Conservation (phyloP, 2,113 vertebrate genomes). For the Proteles cristata region DNA sequence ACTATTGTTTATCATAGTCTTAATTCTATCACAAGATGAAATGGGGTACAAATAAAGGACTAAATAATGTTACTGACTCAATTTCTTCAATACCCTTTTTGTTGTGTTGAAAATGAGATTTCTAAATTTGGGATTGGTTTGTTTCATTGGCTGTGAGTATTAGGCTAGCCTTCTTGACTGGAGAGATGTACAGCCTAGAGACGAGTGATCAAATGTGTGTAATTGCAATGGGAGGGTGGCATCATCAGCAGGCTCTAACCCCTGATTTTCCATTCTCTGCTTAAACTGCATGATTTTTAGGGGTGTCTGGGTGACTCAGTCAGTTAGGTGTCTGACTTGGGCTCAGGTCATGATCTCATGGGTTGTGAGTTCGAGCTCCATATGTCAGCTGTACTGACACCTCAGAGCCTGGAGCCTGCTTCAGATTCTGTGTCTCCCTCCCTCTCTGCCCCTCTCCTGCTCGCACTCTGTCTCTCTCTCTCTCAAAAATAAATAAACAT, state of each 20-base stretch:
- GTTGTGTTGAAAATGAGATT: neutral
- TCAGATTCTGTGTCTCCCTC: no score
- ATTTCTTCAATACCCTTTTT: neutral
- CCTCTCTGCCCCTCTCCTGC: no score
- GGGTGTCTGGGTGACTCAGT: no score
- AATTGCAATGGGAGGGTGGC: neutral
- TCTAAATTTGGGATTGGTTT: neutral
- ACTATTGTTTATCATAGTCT: neutral
- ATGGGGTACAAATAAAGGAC: neutral
- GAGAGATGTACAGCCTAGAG: neutral
- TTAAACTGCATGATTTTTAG: neutral
- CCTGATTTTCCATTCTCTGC: neutral
- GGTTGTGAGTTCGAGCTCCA: no score
- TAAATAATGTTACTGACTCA: neutral
- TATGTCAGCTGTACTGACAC: no score
- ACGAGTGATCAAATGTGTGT: neutral
- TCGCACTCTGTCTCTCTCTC: no score
- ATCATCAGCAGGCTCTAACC: neutral
- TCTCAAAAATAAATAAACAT: no score
- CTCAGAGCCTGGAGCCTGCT: no score
- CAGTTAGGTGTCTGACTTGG: no score
- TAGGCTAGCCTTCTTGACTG: neutral
- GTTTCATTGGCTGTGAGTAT: neutral
- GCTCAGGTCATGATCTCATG: no score
- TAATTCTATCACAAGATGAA: neutral